Evolutionary conservation across 2,113 vertebrate genomes (phyloP).

Genomic region (Bagarius yarrelli): DNA sequence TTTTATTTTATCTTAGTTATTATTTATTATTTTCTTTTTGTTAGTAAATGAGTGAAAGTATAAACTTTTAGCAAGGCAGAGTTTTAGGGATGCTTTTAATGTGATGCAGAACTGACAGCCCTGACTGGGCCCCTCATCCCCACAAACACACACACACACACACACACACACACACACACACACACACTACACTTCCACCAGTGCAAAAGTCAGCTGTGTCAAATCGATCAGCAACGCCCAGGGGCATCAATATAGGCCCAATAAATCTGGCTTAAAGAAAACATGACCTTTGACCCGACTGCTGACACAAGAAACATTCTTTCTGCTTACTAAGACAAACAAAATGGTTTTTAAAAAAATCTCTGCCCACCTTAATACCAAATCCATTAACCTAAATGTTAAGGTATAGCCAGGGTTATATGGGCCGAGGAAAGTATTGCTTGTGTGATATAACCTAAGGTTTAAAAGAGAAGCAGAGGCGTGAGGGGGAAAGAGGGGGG

Average conservation of each 20-base stretch:
- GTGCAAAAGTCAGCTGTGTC: conserved; percentile 51
- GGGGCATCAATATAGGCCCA: conserved; percentile 59
- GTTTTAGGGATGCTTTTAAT: neutral
- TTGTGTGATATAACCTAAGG: neutral
- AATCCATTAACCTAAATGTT: conserved; percentile 11
- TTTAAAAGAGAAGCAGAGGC: neutral
- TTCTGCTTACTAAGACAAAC: conserved; percentile 11
- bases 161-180: conserved; percentile 34
- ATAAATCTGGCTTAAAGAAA: conserved; percentile 49
- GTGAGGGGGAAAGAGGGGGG: conserved; percentile 5
- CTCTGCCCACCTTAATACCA: conserved; percentile 16
- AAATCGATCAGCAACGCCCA: conserved; percentile 61
- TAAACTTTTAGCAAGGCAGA: neutral
- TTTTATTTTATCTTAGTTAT: too few relatives aligned
- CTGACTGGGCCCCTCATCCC: neutral
- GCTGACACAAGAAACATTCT: conserved; percentile 22
- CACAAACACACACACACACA: conserved; percentile 34
- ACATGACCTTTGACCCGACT: conserved; percentile 39
- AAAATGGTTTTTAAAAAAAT: neutral
- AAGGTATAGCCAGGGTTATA: conserved; percentile 23
- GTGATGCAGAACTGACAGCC: neutral
- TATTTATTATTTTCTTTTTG: too few relatives aligned
- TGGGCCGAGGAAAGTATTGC: conserved; percentile 25
- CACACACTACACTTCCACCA: conserved; percentile 33
- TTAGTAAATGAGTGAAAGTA: neutral